Base-by-base conservation (phyloP, 2,888 invertebrate genomes). In the Hirtodrosophila alboralis region DNA sequence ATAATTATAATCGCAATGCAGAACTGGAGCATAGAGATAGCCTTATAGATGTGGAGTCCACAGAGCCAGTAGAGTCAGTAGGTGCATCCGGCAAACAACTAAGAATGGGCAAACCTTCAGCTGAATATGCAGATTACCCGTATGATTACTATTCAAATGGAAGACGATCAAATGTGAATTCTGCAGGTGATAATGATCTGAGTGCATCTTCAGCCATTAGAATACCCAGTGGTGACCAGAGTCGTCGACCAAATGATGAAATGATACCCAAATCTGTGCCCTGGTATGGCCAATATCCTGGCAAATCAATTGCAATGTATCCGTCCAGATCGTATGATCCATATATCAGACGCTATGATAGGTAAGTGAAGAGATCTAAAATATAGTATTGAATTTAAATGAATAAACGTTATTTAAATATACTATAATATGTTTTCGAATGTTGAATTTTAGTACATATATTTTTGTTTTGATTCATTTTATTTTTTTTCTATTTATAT, bases 101-200 rank as follows among this genome's bases (percentile, higher is more conserved):
- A 77, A 86, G 59, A 86, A 74, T 48, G 12, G 72, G 59, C 49
- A 87, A 43, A 81, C 84, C 87, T 0, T 43, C 53, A 10, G 43
- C 44, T 2, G 54, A 63, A 0, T 92, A 93, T 16, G 92, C 92
- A 1, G 93, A 93, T 1, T 91, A 18, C 18, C 5, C 18, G 1
- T 18, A 93, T 57, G 93, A 93, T 63, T 88, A 88, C 30, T 86
- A 86, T 48, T 47, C 77, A 36, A 76, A 75, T n/a, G 57, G 63
- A 0, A 61, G 83, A 2, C 73, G 79, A 78, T 91, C 93, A 0
- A 92, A 92, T 1, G 90, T 90, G 9, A 87, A 81, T 12, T 60
- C 60, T 33, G 28, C 40, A 0, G 52, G 41, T 2, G 64, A 64
- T 2, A 78, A 69, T 7, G 79, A 85, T 12, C 26, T 56, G 3